These are phyloP conservation scores for Cariama cristata DNA, from an alignment of 2,113 vertebrate genomes.

Conservation along the genomic window DNA sequence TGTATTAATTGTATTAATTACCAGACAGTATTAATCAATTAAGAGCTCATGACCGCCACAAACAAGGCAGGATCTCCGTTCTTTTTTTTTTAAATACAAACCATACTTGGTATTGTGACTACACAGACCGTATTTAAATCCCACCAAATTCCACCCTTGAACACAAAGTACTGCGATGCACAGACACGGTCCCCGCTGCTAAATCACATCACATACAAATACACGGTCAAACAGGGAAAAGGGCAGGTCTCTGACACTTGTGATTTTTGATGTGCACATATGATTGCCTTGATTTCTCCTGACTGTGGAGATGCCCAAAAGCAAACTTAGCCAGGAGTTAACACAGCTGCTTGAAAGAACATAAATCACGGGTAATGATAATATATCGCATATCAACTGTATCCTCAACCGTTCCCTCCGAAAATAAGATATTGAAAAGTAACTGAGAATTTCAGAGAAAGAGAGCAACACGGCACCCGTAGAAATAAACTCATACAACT, in stretches of 20 bases:
- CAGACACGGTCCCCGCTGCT: neutral
- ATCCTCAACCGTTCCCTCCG: neutral
- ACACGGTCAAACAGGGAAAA: neutral
- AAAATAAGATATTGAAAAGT: neutral
- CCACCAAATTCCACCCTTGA: neutral
- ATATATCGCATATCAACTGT: fast-evolving
- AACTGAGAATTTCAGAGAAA: neutral
- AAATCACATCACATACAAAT: neutral
- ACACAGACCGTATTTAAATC: neutral
- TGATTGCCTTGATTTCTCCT: neutral
- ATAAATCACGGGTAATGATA: neutral
- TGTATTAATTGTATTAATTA: neutral
- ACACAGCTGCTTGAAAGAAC: neutral
- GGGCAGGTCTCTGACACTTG: neutral
- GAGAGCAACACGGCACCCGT: neutral
- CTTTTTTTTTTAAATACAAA: neutral
- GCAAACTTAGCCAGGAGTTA: neutral
- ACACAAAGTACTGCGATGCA: neutral
- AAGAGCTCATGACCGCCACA: neutral
- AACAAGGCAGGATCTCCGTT: too few species aligned
- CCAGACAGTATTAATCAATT: neutral
- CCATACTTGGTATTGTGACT: too few species aligned
- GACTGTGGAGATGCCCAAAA: neutral
- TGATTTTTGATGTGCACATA: neutral
- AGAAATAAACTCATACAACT: neutral